Evolutionary conservation across 2,113 vertebrate species (phyloP).

Genomic region (Ariopsis seemanni): DNA sequence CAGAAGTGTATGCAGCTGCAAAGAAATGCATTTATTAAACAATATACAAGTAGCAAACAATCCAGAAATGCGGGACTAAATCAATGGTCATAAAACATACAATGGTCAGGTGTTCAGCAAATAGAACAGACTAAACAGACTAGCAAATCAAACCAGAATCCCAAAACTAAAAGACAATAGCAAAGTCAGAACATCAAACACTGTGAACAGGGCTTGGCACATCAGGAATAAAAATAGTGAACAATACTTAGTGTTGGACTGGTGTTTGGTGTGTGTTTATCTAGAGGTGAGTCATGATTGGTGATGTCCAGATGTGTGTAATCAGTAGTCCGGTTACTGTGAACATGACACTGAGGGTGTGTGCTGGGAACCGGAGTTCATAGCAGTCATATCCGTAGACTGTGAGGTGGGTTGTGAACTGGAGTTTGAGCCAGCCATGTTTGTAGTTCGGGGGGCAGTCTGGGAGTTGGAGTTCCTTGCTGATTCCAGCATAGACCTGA

Average conservation of each 20-base stretch:
- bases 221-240: neutral
- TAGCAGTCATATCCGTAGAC: neutral
- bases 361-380: neutral
- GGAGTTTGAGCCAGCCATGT: neutral
- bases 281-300: neutral
- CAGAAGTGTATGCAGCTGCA: neutral
- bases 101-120: neutral
- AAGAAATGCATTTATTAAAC: neutral
- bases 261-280: neutral
- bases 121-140: neutral
- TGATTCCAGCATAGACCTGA: neutral
- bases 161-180: neutral
- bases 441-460: neutral
- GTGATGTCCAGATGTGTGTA: neutral
- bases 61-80: neutral
- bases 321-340: neutral
- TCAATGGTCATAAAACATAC: neutral
- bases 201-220: neutral
- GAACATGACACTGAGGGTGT: neutral
- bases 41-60: neutral
- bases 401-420: neutral
- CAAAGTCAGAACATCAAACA: neutral
- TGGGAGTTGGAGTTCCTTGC: neutral
- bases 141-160: neutral
- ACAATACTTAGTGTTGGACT: neutral